Evolutionary conservation across 53 echinoderm and acorn worm species (phyloP).

Genomic region (Paracentrotus lividus): DNA sequence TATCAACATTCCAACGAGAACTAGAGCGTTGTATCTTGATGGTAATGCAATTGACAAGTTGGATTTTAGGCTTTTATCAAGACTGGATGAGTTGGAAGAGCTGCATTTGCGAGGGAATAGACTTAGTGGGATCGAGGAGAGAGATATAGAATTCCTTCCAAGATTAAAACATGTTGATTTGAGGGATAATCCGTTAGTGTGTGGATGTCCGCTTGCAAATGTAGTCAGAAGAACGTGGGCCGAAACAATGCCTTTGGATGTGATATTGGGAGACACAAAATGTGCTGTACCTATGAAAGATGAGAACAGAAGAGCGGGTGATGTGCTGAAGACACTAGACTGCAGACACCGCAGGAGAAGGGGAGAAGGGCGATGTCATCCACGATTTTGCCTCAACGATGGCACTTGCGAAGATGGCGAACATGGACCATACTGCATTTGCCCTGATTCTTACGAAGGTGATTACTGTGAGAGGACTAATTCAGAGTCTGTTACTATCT

Average conservation of each 20-base stretch:
- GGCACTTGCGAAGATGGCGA: background rate
- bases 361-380: constrained; percentile 2
- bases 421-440: constrained; percentile 1
- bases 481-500: background rate
- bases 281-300: constrained; percentile 35
- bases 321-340: background rate
- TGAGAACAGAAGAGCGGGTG: background rate
- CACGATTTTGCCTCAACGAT: constrained; percentile 14
- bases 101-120: constrained; percentile 45
- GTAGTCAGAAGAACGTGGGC: background rate
- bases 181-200: constrained; percentile 50
- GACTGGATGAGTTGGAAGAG: constrained; percentile 25
- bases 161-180: constrained; percentile 22
- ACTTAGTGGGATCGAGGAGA: background rate
- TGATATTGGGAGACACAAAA: constrained; percentile 41
- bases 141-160: constrained; percentile 31
- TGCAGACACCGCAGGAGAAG: constrained; percentile 55
- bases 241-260: background rate
- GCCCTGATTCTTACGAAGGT: constrained; percentile 2
- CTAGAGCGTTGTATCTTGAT: constrained; percentile 46
- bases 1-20: constrained; percentile 25
- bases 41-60: background rate
- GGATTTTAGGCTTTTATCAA: constrained; percentile 19
- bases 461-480: background rate
- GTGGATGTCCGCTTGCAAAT: constrained; percentile 15